A percentile compares a stretch with the other conserved stretches of the same genome.
Evolutionary conservation across 1,140 invertebrate species (phyloP).

Genomic region (Trichogramma pretiosum): DNA sequence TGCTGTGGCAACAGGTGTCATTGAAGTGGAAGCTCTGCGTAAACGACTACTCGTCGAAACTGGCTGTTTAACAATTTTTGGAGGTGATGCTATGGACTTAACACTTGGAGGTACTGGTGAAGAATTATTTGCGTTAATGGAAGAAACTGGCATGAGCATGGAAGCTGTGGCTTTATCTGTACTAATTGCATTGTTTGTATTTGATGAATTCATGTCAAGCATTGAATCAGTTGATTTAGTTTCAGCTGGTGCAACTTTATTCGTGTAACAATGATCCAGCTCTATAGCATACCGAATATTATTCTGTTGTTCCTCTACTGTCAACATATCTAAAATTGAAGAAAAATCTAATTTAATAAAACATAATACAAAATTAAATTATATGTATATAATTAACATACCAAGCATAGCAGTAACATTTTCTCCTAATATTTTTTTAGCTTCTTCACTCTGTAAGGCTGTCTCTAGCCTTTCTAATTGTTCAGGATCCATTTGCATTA

Average conservation of each 20-base stretch:
- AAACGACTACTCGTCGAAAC: conserved; percentile 4
- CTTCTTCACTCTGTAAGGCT: conserved; percentile 51
- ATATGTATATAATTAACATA: conserved; percentile 21
- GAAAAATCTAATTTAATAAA: conserved; percentile 31
- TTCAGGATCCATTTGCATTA: conserved; percentile 51
- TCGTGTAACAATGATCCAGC: conserved; percentile 45
- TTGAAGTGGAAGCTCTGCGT: conserved; percentile 11
- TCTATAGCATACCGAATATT: conserved; percentile 37
- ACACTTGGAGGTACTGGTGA: conserved; percentile 19
- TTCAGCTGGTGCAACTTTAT: conserved; percentile 33
- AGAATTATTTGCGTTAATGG: conserved; percentile 17
- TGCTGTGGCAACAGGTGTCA: conserved; percentile 3
- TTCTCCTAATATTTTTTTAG: conserved; percentile 51
- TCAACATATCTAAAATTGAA: conserved; percentile 39
- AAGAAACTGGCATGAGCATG: conserved; percentile 11
- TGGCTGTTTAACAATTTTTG: conserved; percentile 15
- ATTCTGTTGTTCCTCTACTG: conserved; percentile 42
- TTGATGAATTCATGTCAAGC: conserved; percentile 30
- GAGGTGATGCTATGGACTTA: conserved; percentile 13
- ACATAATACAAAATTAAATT: conserved; percentile 19
- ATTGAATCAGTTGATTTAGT: conserved; percentile 35
- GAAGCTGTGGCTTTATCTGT: conserved; percentile 16
- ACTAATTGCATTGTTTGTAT: conserved; percentile 27
- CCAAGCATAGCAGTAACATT: conserved; percentile 49
- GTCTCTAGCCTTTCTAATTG: conserved; percentile 50